A percentile compares a stretch with the other conserved stretches of the same genome.
phyloP scores from a whole-genome alignment of 1,140 invertebrate genomes.

The Drosophila guanche region DNA sequence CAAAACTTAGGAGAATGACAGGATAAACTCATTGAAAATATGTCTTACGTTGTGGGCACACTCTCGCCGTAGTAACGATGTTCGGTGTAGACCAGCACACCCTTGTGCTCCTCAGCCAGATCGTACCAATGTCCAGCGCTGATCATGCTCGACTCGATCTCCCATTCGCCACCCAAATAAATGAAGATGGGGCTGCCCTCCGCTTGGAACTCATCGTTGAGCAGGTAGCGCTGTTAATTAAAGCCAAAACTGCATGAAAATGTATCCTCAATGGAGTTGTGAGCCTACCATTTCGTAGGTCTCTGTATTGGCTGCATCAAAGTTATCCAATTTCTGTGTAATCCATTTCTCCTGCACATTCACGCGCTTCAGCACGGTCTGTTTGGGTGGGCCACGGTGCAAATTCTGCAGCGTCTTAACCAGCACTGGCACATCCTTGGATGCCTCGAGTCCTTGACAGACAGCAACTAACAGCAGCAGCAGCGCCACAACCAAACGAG shows the following conservation, averaged over 20 bases:
- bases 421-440: constrained; percentile 57
- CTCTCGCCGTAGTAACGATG: constrained; percentile 93
- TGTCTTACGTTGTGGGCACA: constrained; percentile 85
- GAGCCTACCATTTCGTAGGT: constrained; percentile 87
- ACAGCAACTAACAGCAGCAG: constrained; percentile 18
- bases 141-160: constrained; percentile 84
- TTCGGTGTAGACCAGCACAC: constrained; percentile 88
- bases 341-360: constrained; percentile 62
- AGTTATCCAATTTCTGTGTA: constrained; percentile 87
- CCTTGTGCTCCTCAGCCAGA: constrained; percentile 85
- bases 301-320: constrained; percentile 86
- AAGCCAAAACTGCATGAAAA: background rate
- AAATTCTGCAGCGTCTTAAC: constrained; percentile 60
- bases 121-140: constrained; percentile 85
- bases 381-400: constrained; percentile 62
- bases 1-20: no score
- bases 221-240: constrained; percentile 64
- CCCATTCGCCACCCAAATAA: constrained; percentile 89
- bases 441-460: constrained; percentile 11
- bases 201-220: constrained; percentile 73
- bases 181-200: constrained; percentile 88
- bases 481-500: constrained; percentile 51
- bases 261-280: background rate
- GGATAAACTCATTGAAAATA: constrained; percentile 61
- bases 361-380: constrained; percentile 6